phyloP scores from a whole-genome alignment of 2,797 vertebrate species.

The Anisognathus igniventris region DNA sequence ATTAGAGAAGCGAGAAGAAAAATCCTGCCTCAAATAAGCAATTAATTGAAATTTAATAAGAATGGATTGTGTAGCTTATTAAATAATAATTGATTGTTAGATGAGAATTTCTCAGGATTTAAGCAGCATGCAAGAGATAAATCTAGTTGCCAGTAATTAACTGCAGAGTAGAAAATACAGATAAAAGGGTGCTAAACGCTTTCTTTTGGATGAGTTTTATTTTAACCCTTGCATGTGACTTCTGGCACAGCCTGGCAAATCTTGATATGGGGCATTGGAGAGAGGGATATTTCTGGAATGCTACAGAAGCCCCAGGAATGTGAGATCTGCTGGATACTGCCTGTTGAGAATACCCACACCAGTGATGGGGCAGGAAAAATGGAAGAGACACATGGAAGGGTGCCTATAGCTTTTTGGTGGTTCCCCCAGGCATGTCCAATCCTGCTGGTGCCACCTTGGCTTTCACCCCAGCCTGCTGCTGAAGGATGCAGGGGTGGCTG shows the following conservation, averaged over 20 bases:
- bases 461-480: neutral
- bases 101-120: constrained; percentile 44
- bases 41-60: constrained; percentile 66
- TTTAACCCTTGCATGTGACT: constrained; percentile 15
- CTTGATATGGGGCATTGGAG: rapidly evolving
- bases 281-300: neutral
- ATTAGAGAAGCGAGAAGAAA: constrained; percentile 27
- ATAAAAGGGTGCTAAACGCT: constrained; percentile 34
- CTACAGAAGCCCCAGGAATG: neutral
- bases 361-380: neutral
- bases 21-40: constrained; percentile 44
- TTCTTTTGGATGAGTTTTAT: constrained; percentile 1
- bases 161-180: neutral
- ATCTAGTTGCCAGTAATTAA: constrained; percentile 48
- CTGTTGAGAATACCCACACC: neutral
- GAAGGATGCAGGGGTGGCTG: neutral
- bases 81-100: constrained; percentile 67
- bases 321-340: neutral
- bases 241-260: neutral
- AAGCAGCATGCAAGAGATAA: constrained; percentile 27
- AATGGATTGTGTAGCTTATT: constrained; percentile 56
- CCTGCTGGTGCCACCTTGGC: neutral
- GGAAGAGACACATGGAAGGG: neutral
- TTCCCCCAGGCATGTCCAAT: neutral
- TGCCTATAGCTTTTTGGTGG: neutral